phyloP scores from a whole-genome alignment of 2,888 invertebrate genomes.

The Calliscelio sp. region DNA sequence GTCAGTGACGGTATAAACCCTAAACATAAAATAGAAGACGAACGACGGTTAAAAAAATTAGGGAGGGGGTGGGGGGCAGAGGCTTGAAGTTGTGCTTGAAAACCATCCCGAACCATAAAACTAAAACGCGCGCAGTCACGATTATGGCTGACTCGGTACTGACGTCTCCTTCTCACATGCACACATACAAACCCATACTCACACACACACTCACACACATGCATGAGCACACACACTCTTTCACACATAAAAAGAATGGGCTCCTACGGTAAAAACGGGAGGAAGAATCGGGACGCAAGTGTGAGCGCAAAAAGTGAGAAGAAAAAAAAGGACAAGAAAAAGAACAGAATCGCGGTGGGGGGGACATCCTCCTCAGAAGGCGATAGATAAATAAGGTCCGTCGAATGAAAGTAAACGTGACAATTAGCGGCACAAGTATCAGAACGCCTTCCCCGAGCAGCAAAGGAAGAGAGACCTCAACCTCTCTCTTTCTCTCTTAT shows the following conservation, averaged over 20 bases:
- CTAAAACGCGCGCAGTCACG: conserved; percentile 58
- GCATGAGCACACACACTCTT: conserved; percentile 2
- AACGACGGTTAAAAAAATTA: conserved; percentile 39
- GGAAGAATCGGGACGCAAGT: conserved; percentile 49
- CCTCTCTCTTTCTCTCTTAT: conserved; percentile 41
- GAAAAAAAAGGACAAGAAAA: conserved; percentile 14
- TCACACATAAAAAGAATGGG: conserved; percentile 37
- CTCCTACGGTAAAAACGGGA: conserved; percentile 49
- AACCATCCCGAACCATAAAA: conserved; percentile 18
- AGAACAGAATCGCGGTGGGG: conserved; percentile 70
- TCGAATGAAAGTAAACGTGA: too few species aligned
- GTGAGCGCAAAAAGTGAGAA: conserved; percentile 28
- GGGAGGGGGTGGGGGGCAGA: not conserved
- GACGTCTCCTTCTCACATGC: conserved; percentile 32
- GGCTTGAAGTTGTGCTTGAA: conserved; percentile 50
- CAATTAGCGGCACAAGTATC: conserved; percentile 9
- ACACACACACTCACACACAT: conserved; percentile 26
- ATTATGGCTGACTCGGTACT: conserved; percentile 53
- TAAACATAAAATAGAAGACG: conserved; percentile 40
- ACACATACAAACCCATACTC: conserved; percentile 13
- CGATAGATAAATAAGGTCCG: conserved; percentile 26
- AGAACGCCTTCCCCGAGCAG: not conserved
- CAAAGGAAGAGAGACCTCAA: conserved; percentile 44
- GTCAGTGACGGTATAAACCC: conserved; percentile 45
- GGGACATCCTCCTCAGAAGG: conserved; percentile 81